These are phyloP conservation scores for Chelmon rostratus DNA, from an alignment of 2,797 vertebrate species.

Conservation along the genomic window DNA sequence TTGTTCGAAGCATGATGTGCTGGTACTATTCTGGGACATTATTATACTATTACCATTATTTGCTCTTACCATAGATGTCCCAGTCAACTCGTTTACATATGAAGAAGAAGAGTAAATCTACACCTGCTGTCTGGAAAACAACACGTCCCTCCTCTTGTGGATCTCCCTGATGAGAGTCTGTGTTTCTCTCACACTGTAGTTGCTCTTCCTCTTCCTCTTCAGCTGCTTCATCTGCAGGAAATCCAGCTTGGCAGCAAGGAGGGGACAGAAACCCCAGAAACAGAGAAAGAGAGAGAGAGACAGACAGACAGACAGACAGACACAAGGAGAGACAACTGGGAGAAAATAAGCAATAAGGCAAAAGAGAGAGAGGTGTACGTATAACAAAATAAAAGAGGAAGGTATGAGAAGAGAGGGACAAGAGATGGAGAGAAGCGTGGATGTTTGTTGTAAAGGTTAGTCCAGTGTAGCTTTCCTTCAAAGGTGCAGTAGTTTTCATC, in stretches of 20 bases:
- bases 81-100: neutral
- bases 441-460: slow-evolving; percentile 29
- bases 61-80: neutral
- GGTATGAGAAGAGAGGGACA: neutral
- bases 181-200: slow-evolving; percentile 96
- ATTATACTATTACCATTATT: neutral
- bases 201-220: slow-evolving; percentile 96
- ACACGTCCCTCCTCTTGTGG: slow-evolving; percentile 91
- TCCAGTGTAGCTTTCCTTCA: slow-evolving; percentile 19
- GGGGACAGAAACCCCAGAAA: slow-evolving; percentile 35
- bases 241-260: slow-evolving; percentile 78
- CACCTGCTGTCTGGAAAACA: slow-evolving; percentile 93
- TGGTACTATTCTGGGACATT: neutral
- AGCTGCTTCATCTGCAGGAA: slow-evolving; percentile 92
- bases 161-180: slow-evolving; percentile 95
- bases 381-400: neutral
- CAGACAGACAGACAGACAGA: slow-evolving; percentile 22
- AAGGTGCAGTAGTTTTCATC: slow-evolving; percentile 27
- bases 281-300: slow-evolving; percentile 18
- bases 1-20: neutral
- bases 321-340: neutral
- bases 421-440: slow-evolving; percentile 4
- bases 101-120: slow-evolving; percentile 1
- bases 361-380: neutral
- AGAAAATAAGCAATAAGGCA: neutral